Evolutionary conservation across 92 coral and sea anemone species (phyloP), one percentile per base, ranked within the genome.

Genomic region (Epizoanthus fatuus): DNA sequence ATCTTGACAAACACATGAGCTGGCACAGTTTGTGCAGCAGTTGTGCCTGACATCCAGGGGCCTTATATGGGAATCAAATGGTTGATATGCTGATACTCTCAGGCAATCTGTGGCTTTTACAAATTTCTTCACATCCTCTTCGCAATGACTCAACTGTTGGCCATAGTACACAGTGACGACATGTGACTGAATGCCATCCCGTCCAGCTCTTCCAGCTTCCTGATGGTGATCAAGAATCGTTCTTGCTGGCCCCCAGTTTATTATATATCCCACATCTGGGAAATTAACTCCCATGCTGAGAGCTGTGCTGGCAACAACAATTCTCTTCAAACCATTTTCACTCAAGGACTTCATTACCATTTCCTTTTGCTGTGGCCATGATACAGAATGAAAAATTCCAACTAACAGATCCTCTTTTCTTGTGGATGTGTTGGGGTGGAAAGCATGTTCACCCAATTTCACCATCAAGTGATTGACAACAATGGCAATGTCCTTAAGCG

Each of bases 221-320:
- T 90, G 93, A 75, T 90, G 90, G 32, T 69, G 68, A 45, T 80
- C 87, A 5, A 85, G 68, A 12, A 90, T 49, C 22, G 55, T 90
- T 38, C 90, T 57, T 20, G 93, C 83, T 38, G 85, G 87, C 10
- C 87, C 79, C 72, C 37, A 83, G 64, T 63, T 83, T 40, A 84
- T 63, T 3, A 89, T 22, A 68, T 83, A 79, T 16, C 81, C 66
- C 64, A 89, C 60, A 62, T 89, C 81, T 12, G 89, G 89, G 55
- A 83, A 75, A 62, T 89, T 67, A 6, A 89, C 89, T 14, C 92
- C 89, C 92, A 83, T 89, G 63, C 92, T 87, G 12, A 87, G 74
- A 42, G 87, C 79, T 54, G 90, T 79, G 60, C 81, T 71, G 47
- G 82, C 91, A 69, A 87, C 80, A n/a, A 80, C 86, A 56, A 87